A percentile compares a stretch with the other conserved stretches of the same genome.
These are phyloP conservation scores for Coccyzus lansbergi DNA, from an alignment of 2,797 vertebrate species.

Conservation along the genomic window DNA sequence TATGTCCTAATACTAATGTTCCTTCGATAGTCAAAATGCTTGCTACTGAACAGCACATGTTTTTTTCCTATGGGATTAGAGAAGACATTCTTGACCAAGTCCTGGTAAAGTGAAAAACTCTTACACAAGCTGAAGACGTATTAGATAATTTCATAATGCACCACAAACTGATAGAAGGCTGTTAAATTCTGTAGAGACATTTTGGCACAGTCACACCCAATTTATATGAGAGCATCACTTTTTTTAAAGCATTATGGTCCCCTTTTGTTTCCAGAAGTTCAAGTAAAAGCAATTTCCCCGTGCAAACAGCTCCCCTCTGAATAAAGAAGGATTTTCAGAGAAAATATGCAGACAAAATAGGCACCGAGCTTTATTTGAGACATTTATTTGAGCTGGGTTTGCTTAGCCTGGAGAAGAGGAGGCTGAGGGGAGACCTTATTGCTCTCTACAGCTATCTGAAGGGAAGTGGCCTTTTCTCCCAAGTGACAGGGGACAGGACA, in stretches of 20 bases:
- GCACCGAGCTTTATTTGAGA: not conserved
- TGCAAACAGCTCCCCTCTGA: not conserved
- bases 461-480: too few species aligned
- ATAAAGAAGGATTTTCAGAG: not conserved
- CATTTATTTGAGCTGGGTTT: too few species aligned
- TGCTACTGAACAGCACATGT: not conserved
- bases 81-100: not conserved
- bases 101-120: not conserved
- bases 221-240: not conserved
- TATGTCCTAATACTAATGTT: not conserved
- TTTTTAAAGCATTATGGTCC: not conserved
- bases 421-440: too few species aligned
- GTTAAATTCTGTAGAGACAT: not conserved
- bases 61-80: not conserved
- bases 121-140: not conserved
- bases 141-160: not conserved
- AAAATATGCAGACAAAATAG: not conserved
- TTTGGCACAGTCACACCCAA: not conserved
- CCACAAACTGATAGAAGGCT: not conserved
- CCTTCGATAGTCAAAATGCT: not conserved
- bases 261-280: not conserved
- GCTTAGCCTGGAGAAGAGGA: too few species aligned
- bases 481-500: too few species aligned
- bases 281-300: not conserved
- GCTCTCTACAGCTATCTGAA: too few species aligned